Evolutionary conservation across 2,888 invertebrate genomes (phyloP).

Genomic region (Drosophila diplacantha): DNA sequence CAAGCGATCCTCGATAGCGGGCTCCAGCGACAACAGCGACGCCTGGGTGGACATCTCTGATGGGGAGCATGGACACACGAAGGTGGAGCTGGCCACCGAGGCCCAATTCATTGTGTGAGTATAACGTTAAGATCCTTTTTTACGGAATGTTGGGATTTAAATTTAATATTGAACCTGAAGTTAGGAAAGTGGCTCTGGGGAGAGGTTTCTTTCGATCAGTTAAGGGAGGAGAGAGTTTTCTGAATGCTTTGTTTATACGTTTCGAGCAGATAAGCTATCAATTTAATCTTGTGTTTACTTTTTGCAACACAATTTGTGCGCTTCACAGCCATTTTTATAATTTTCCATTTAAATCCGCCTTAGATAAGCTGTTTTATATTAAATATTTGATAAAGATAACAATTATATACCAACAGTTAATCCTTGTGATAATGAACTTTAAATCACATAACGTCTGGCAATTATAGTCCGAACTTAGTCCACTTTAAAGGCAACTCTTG

Average conservation of each 20-base stretch:
- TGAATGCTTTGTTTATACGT: not conserved
- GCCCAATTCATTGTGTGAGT: slow-evolving; percentile 78
- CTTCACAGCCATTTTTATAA: not conserved
- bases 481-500: no score
- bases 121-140: not conserved
- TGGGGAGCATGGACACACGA: slow-evolving; percentile 33
- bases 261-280: not conserved
- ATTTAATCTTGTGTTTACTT: not conserved
- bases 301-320: not conserved
- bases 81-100: slow-evolving; percentile 43
- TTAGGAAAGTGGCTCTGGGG: not conserved
- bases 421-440: no score
- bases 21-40: slow-evolving; percentile 76
- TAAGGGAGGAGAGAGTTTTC: not conserved
- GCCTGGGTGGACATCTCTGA: slow-evolving; percentile 78
- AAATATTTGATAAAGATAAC: no score
- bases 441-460: no score
- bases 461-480: not conserved
- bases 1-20: slow-evolving; percentile 62
- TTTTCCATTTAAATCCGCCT: not conserved
- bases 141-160: not conserved
- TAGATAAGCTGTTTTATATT: not conserved
- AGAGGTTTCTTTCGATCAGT: no score
- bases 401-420: no score
- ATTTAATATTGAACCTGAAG: not conserved